phyloP scores from a whole-genome alignment of 2,113 vertebrate species.

The Nibea albiflora region DNA sequence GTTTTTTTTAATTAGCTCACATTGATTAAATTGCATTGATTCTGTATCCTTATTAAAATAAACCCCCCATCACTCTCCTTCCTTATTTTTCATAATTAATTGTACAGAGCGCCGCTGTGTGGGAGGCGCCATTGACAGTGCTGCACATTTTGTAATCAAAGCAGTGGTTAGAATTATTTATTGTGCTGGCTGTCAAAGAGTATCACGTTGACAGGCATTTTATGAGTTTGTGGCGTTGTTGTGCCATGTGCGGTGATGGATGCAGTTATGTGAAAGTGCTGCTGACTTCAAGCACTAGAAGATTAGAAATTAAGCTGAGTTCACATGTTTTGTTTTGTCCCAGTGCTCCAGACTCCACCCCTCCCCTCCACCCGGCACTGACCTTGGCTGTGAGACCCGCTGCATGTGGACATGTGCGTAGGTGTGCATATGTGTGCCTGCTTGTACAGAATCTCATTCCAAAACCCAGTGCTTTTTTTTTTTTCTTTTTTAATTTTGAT shows the following conservation, averaged over 20 bases:
- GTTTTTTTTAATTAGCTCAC: slow-evolving; percentile 82
- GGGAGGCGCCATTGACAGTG: slow-evolving; percentile 42
- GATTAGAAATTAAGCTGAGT: slow-evolving; percentile 57
- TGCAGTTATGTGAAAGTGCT: slow-evolving; percentile 33
- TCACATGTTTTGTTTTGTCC: slow-evolving; percentile 40
- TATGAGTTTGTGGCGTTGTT: slow-evolving; percentile 52
- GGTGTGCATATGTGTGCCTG: slow-evolving; percentile 19
- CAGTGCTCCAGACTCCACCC: slow-evolving; percentile 25
- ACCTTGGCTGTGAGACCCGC: slow-evolving; percentile 61
- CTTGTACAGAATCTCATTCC: slow-evolving; percentile 62
- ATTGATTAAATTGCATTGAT: slow-evolving; percentile 85
- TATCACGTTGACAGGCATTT: slow-evolving; percentile 51
- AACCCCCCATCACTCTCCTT: slow-evolving; percentile 50
- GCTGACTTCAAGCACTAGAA: slow-evolving; percentile 42
- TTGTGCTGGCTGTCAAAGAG: slow-evolving; percentile 58
- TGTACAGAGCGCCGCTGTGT: slow-evolving; percentile 46
- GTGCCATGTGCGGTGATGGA: slow-evolving; percentile 27
- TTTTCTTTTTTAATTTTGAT: slow-evolving; percentile 85
- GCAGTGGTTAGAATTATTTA: slow-evolving; percentile 70
- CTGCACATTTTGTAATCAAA: slow-evolving; percentile 71
- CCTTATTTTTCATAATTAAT: slow-evolving; percentile 84
- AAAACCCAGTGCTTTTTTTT: slow-evolving; percentile 63
- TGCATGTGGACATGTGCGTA: slow-evolving; percentile 24
- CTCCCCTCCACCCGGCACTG: slow-evolving; percentile 42
- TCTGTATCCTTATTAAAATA: slow-evolving; percentile 81